phyloP scores from a whole-genome alignment of 2,113 vertebrate species.

The Nycticorax nycticorax region DNA sequence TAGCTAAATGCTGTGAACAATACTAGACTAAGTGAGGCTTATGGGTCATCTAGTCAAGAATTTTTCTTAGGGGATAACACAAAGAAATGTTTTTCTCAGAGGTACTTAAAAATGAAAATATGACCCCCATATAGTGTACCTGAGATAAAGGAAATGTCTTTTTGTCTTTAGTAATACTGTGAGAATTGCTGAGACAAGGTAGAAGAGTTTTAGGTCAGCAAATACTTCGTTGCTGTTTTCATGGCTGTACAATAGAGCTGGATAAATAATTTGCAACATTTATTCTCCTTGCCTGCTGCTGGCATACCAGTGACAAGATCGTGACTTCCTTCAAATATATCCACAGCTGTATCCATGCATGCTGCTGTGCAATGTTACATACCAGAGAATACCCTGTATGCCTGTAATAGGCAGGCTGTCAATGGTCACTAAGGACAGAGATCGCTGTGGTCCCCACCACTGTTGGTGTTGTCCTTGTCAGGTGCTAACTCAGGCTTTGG shows the following conservation, averaged over 20 bases:
- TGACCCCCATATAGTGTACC: neutral
- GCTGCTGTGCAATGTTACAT: neutral
- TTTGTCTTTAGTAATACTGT: neutral
- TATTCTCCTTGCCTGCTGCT: neutral
- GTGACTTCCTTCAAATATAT: neutral
- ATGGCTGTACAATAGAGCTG: neutral
- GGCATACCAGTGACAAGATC: neutral
- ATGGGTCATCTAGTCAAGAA: neutral
- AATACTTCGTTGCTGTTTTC: neutral
- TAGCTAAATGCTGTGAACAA: neutral
- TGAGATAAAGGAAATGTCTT: neutral
- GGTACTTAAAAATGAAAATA: neutral
- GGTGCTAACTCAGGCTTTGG: neutral
- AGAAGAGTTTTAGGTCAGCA: neutral
- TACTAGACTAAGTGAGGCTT: neutral
- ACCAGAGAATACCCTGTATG: neutral
- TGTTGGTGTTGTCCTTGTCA: neutral
- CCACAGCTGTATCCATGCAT: neutral
- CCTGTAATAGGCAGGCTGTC: fast-evolving
- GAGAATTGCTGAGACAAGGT: neutral
- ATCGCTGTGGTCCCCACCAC: fast-evolving
- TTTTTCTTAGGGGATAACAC: neutral
- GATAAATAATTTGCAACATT: neutral
- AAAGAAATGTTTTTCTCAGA: neutral
- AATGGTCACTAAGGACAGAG: neutral